Percentiles rank a stretch among this genome's conserved stretches.
phyloP scores from a whole-genome alignment of 2,113 vertebrate species.

The Gobius niger region DNA sequence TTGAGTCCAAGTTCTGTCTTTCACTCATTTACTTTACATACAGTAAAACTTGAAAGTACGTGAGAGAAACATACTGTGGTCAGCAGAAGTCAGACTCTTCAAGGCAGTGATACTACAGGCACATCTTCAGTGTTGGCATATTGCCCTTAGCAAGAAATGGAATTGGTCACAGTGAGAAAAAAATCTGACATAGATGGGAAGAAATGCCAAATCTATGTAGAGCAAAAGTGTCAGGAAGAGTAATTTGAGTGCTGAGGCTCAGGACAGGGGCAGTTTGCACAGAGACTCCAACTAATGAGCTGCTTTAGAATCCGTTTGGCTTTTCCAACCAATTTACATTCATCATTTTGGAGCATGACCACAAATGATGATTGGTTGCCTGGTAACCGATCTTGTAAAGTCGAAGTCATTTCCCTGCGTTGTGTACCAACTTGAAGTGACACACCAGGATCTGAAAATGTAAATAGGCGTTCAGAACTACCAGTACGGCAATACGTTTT shows the following conservation, averaged over 20 bases:
- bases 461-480: conserved; percentile 23
- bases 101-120: conserved; percentile 28
- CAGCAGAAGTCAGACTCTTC: conserved; percentile 49
- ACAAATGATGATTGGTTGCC: background rate
- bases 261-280: conserved; percentile 6
- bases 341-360: background rate
- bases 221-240: conserved; percentile 24
- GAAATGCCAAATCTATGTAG: conserved; percentile 1
- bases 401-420: background rate
- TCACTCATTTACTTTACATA: conserved; percentile 7
- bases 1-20: background rate
- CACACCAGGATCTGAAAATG: background rate
- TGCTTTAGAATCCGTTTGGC: conserved; percentile 5
- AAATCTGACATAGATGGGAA: conserved; percentile 35
- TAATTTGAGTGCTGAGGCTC: conserved; percentile 23
- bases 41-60: conserved; percentile 17
- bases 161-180: conserved; percentile 31
- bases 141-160: conserved; percentile 41
- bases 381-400: background rate
- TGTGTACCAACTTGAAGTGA: background rate
- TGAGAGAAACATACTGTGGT: conserved; percentile 23
- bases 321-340: conserved; percentile 7
- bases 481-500: conserved; percentile 43
- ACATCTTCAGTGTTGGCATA: conserved; percentile 33
- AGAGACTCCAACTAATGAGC: conserved; percentile 30